Conservation (phyloP, 2,797 vertebrate genomes). For the Centropyge bicolor region DNA sequence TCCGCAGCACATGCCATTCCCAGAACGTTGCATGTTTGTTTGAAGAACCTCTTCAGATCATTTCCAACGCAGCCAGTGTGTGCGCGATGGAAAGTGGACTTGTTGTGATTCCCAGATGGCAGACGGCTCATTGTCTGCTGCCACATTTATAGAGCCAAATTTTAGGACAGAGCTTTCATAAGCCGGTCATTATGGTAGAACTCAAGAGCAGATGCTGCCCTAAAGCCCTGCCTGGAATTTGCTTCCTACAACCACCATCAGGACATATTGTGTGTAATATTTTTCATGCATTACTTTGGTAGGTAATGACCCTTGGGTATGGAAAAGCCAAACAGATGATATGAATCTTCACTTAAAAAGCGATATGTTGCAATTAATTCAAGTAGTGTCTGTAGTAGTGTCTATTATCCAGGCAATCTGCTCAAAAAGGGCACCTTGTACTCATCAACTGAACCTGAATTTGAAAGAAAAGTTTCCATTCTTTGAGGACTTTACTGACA, state of each 20-base stretch:
- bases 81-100: constrained; percentile 39
- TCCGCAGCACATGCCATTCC: constrained; percentile 27
- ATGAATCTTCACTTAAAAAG: constrained; percentile 60
- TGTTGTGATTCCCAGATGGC: constrained; percentile 68
- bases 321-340: constrained; percentile 45
- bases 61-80: constrained; percentile 36
- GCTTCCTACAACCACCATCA: constrained; percentile 54
- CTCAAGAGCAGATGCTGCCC: constrained; percentile 72
- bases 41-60: constrained; percentile 63
- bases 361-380: constrained; percentile 67
- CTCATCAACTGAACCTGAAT: constrained; percentile 18
- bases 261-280: constrained; percentile 72
- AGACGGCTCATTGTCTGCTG: constrained; percentile 63
- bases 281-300: constrained; percentile 63
- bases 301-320: constrained; percentile 59
- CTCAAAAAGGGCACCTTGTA: constrained; percentile 22
- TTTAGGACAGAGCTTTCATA: constrained; percentile 66
- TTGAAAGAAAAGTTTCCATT: constrained; percentile 28
- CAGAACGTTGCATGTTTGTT: constrained; percentile 41
- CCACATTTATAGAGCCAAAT: constrained; percentile 63
- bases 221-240: constrained; percentile 55
- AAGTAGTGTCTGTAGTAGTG: constrained; percentile 45
- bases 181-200: constrained; percentile 70
- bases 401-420: constrained; percentile 49
- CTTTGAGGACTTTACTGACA: constrained; percentile 17